Percentiles rank a stretch among this genome's conserved stretches.
These are phyloP conservation scores for Apamea epomidion DNA, from an alignment of 2,888 invertebrate species.

Conservation along the genomic window DNA sequence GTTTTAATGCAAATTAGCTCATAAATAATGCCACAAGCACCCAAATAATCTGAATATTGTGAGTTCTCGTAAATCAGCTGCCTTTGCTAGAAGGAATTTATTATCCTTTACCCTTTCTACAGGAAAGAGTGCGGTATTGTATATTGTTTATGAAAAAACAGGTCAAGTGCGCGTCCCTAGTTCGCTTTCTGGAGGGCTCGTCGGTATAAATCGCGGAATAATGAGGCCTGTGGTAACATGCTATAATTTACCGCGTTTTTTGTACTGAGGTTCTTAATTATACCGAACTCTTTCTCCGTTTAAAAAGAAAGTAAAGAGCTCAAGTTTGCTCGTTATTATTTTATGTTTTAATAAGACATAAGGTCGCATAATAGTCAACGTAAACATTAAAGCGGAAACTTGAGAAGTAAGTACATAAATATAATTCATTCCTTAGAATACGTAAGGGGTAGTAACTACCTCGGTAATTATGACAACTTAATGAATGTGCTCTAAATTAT, in stretches of 20 bases:
- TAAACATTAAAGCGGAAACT: constrained; percentile 55
- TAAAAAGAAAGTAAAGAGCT: constrained; percentile 43
- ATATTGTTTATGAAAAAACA: constrained; percentile 67
- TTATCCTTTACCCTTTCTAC: constrained; percentile 73
- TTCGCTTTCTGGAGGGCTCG: constrained; percentile 44
- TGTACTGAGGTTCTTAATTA: constrained; percentile 49
- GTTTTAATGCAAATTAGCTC: constrained; percentile 65
- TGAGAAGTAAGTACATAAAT: constrained; percentile 40
- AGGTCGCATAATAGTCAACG: constrained; percentile 23
- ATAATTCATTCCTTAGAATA: constrained; percentile 50
- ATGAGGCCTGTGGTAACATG: constrained; percentile 49
- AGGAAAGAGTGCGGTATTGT: constrained; percentile 68
- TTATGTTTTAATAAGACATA: constrained; percentile 43
- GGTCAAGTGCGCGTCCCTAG: constrained; percentile 65
- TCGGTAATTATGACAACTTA: constrained; percentile 64
- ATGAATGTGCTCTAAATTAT: constrained; percentile 64
- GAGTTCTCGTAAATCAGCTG: constrained; percentile 76
- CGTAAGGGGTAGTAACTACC: constrained; percentile 52
- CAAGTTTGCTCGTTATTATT: constrained; percentile 54
- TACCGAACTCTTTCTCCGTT: constrained; percentile 40
- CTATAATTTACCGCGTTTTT: constrained; percentile 35
- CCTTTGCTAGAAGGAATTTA: constrained; percentile 74
- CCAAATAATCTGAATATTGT: constrained; percentile 67
- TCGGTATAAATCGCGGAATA: constrained; percentile 55
- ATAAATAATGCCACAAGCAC: constrained; percentile 68